Conservation (phyloP, 2,888 invertebrate genomes). For the Colostygia pectinataria region DNA sequence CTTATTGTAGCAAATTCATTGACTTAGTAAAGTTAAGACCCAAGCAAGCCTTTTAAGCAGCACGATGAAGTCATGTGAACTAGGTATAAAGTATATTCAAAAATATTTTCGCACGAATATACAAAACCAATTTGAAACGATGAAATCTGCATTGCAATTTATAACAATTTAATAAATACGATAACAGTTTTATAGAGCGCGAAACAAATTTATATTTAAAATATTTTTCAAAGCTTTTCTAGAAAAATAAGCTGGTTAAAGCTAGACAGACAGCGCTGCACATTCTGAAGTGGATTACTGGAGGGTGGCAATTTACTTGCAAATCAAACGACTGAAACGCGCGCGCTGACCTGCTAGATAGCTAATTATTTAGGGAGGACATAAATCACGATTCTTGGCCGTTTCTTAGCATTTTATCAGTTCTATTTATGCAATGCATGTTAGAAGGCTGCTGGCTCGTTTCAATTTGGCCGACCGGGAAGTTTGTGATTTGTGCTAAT, state of each 20-base stretch:
- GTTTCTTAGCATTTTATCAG: conserved; percentile 8
- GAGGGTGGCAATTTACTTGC: conserved; percentile 29
- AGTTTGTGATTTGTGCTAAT: background rate
- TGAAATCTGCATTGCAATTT: too few species aligned
- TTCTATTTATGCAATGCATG: conserved; percentile 6
- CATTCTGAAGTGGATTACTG: conserved; percentile 15
- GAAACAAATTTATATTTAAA: too few species aligned
- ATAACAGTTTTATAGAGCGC: too few species aligned
- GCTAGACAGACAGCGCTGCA: background rate
- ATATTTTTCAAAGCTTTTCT: too few species aligned
- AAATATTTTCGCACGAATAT: too few species aligned
- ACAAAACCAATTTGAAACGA: too few species aligned
- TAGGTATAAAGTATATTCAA: too few species aligned
- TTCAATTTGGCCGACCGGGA: background rate
- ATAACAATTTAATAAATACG: too few species aligned
- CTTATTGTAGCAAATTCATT: too few species aligned
- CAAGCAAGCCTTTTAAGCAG: too few species aligned
- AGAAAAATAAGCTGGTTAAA: background rate
- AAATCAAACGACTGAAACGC: conserved; percentile 26
- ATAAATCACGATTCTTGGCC: conserved; percentile 9
- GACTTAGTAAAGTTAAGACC: too few species aligned
- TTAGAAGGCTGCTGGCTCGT: background rate
- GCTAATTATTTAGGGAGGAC: conserved; percentile 11
- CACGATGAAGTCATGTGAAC: too few species aligned
- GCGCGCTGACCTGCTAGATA: conserved; percentile 7